Conservation (phyloP, 2,797 vertebrate species). For the Molossus alvarezi region DNA sequence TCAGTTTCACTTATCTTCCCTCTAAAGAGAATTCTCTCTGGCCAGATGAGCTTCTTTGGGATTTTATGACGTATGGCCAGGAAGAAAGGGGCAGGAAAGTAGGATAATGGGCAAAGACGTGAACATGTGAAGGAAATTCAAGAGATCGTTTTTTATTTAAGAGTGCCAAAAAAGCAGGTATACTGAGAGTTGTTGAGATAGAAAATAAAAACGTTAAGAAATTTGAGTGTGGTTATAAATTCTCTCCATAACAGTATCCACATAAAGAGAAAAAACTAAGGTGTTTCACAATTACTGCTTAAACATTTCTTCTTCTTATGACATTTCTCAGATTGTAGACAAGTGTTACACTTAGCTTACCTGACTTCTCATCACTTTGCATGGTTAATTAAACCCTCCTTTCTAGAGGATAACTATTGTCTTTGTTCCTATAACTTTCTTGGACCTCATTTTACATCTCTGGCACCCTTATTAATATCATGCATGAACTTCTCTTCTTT, state of each 20-base stretch:
- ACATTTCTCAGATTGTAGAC: neutral
- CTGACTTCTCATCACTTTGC: neutral
- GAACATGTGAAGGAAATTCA: neutral
- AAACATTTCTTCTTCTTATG: conserved; percentile 4
- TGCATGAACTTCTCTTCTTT: neutral
- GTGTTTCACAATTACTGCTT: conserved; percentile 55
- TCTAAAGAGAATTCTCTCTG: neutral
- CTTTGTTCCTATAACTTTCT: conserved; percentile 15
- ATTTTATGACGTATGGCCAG: neutral
- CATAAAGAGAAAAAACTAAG: conserved; percentile 14
- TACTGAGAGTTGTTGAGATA: neutral
- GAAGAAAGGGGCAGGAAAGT: neutral
- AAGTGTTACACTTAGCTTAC: neutral
- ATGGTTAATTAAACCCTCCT: neutral
- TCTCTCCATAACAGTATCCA: neutral
- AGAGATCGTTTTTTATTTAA: neutral
- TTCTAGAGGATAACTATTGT: neutral
- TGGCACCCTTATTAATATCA: neutral
- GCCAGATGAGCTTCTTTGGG: neutral
- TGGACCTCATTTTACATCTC: neutral
- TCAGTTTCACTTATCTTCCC: neutral
- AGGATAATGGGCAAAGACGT: neutral
- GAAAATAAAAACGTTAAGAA: neutral
- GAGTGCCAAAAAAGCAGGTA: neutral
- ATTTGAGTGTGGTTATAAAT: neutral